Evolutionary conservation across 2,113 vertebrate genomes (phyloP), one percentile per base, ranked within the genome.

Genomic region (Dinomys branickii): DNA sequence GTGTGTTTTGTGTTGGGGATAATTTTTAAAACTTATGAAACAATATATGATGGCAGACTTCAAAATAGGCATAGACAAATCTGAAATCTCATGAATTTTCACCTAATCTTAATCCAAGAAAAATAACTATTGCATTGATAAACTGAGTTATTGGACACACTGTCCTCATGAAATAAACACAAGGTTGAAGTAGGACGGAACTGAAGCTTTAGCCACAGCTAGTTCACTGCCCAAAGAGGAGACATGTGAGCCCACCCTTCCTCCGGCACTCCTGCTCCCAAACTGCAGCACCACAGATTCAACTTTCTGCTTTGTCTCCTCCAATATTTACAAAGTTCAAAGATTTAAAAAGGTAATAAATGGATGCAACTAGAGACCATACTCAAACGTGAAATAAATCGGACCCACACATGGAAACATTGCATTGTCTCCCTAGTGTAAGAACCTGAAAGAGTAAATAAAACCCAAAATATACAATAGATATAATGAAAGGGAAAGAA

Each of bases 21-120:
- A 80, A 93, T 77, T 92, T 88, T 95, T 91, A 56, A 54, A 87
- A 80, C 67, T 9, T 89, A 80, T 50, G 26, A 71, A 92, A 63
- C 19, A 82, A 52, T 69, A 81, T 87, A 80, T 59, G 2, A 47
- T 59, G 10, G 11, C 38, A 93, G 12, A 67, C 78, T 85, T 95
- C 63, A 96, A 96, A 90, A 77, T 30, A 94, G 41, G 26, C 35
- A 73, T 16, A 85, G 11, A n/a, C 8, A 85, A 87, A 47, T 94
- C 22, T 84, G 91, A 56, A 56, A 85, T 85, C 33, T 11, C n/a
- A 73, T 65, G 52, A 16, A 30, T 50, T 87, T 59, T 77, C 71
- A 63, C 63, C 65, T 59, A 89, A 84, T 77, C 65, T 11, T 92
- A 52, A 82, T 54, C 26, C 13, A 59, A 50, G 24, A 77, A 47